Evolutionary conservation across 92 coral and sea anemone species (phyloP), one percentile per base, ranked within the genome.

Genomic region (Meandrina meandrites): DNA sequence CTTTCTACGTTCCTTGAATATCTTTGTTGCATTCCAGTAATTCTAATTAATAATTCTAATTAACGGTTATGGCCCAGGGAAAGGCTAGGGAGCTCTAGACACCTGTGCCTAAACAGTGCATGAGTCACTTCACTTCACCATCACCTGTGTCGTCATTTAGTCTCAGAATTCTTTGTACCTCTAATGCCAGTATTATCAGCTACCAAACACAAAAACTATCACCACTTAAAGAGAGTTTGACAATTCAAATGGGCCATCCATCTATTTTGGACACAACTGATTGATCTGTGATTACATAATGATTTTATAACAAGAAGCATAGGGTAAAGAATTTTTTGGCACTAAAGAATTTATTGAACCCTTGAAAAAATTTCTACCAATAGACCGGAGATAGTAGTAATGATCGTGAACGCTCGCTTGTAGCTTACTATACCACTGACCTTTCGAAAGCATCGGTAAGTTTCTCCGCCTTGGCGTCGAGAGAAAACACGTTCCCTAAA

Each of bases 401-500:
- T 18, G n/a, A 72, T 72, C 47, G 27, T 8, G 28, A 72, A 4
- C 42, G 22, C 48, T 36, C 10, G 2, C 36, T 24, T 60, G 67
- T 16, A 54, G 8, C 17, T 31, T 45, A n/a, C 1, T 10, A 14
- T 17, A 17, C 35, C 5, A 81, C 80, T 73, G 42, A 85, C 88
- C 88, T 85, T 60, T 76, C 27, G 27, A 78, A 85, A 32, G 82
- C 77, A 31, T 66, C 82, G 48, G 88, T 85, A 13, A 85, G 82
- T 21, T 85, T 78, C 82, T 85, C 82, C 60, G 82, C 88, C 62
- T 78, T 85, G 21, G 45, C 28, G 72, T 83, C 86, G 24, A 83
- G 70, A 11, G 86, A 83, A 83, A 89, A 73, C 35, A 86, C 22
- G 53, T 89, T 89, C 1, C 94, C 94, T 12, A 92, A 24, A 35